Evolutionary conservation across 2,797 vertebrate species (phyloP), one percentile per base, ranked within the genome.

Genomic region (Amniataba percoides): DNA sequence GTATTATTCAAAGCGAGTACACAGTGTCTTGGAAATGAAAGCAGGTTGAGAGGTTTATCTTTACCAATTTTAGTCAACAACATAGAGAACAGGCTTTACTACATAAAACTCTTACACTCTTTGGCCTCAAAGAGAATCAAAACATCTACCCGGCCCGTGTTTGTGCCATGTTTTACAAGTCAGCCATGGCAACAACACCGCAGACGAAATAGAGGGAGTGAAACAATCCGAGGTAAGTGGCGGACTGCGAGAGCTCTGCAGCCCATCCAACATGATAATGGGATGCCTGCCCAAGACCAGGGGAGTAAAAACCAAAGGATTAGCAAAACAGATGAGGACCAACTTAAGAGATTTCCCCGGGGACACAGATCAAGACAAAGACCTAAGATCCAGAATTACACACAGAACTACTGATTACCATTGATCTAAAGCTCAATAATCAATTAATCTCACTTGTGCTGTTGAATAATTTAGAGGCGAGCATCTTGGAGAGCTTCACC

Each of bases 381-480:
- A 86, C 80, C 74, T 63, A 14, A 79, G 73, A 80, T 72, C 69
- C 57, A 79, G 78, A 86, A 87, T 88, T 87, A 89, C 87, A 84
- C 81, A 73, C 67, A 80, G 63, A 79, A 70, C 84, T 80, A 81
- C 87, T 91, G 81, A 93, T 92, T 86, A 91, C 74, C 77, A 92
- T 91, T 88, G 90, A 92, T 90, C 83, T 79, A 70, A 82, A 84
- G 81, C 87, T 85, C 87, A 88, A 87, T 93, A 90, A 92, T 92
- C 89, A 92, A 88, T 91, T 87, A 87, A 92, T 93, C 85, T 81
- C 56, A 68, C 74, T 77, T 63, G 74, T 77, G 56, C 74, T 63
- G 79, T 27, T 85, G 84, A 92, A 88, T 90, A 81, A 89, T 84
- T 89, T 75, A 87, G 23, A 82, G 43, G 43, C 68, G 15, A 72